Base-by-base conservation (phyloP, 2,888 invertebrate genomes). In the Dynastes hyllus region DNA sequence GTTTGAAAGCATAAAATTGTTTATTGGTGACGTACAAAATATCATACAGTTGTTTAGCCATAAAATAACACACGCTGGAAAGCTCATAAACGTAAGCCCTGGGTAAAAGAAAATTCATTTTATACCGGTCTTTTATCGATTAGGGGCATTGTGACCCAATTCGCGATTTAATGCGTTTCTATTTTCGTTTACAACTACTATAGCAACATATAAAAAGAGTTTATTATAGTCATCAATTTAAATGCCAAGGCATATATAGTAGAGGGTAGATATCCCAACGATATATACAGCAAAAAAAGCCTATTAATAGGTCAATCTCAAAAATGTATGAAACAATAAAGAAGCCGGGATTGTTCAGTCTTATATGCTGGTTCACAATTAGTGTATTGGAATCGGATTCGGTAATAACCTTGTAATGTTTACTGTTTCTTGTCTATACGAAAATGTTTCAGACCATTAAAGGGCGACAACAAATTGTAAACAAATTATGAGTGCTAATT, bases 91-190 rank as follows among this genome's bases (percentile, higher is more conserved):
- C 55, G 58, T 37, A 73, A 73, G 58, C 22, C 22, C 22, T 27
- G 40, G 13, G 73, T 73, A 51, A 73, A 73, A 73, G 73, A 73
- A 73, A 73, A 58, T 55, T 73, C 73, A 73, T 58, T 73, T 73
- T 73, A 73, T 73, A 58, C 58, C 73, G 37, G 58, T 58, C 58
- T 73, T 73, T 73, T 73, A 73, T 73, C 51, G 73, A 73, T 73
- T 73, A 73, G 73, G 65, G 55, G 40, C 73, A 58, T 40, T 58
- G 73, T 73, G 73, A 73, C 73, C 73, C 73, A 73, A 73, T 73
- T 73, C 73, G 73, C 73, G 40, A 73, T 73, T 73, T 73, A 73
- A 73, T 73, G 58, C 45, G 58, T 58, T 73, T 73, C 73, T 73
- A 73, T 73, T 73, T 73, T 73, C 58, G 73, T 58, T 73, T 73